Conservation (phyloP, 2,888 invertebrate genomes). For the Maniola hyperantus region DNA sequence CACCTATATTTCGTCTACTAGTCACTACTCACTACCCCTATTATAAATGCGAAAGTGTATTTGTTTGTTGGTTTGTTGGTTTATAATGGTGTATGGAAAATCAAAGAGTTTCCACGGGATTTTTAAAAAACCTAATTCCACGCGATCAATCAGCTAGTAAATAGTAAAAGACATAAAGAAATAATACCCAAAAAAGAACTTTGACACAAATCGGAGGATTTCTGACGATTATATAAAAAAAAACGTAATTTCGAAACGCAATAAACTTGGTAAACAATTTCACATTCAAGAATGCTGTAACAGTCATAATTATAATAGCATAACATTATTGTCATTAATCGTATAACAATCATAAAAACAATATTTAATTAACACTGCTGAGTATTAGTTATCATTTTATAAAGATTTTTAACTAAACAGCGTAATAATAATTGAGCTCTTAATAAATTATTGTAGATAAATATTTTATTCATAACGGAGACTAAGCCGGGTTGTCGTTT, state of each 20-base stretch:
- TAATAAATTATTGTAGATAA: conserved; percentile 1
- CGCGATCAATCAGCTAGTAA: too few species aligned
- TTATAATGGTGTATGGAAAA: too few species aligned
- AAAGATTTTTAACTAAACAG: not conserved
- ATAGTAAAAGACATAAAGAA: too few species aligned
- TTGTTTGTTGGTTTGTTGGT: too few species aligned
- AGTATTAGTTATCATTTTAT: not conserved
- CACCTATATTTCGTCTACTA: too few species aligned
- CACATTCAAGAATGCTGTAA: conserved; percentile 7
- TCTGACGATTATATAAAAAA: too few species aligned
- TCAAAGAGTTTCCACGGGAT: too few species aligned
- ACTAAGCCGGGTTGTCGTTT: not conserved
- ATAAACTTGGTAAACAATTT: not conserved
- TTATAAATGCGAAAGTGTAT: too few species aligned
- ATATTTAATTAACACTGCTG: not conserved
- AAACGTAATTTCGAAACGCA: not conserved
- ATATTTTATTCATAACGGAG: conserved; percentile 16
- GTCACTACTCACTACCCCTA: too few species aligned
- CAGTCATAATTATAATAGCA: not conserved
- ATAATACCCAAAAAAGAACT: too few species aligned
- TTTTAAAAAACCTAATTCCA: too few species aligned
- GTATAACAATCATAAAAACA: not conserved
- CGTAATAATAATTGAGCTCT: not conserved
- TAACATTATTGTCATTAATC: not conserved
- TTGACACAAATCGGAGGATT: too few species aligned